Base-by-base conservation (phyloP, 2,113 vertebrate species). In the Hyla sarda region DNA sequence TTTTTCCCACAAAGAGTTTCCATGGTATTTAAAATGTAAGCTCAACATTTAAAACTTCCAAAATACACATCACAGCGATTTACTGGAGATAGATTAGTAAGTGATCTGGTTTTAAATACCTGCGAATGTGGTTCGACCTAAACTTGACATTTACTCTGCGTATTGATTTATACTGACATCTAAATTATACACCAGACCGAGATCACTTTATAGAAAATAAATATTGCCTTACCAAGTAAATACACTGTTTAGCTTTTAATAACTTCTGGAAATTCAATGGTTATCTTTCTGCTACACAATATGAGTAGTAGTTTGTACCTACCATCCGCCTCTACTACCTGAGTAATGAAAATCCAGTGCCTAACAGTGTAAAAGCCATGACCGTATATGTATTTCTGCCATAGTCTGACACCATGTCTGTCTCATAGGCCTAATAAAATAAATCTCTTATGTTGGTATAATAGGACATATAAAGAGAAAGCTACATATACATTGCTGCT, bases 161-260 rank as follows among this genome's bases (percentile, higher is more conserved):
- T 50, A 82, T 71, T 71, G 80, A 69, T 67, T 67, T 69, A n/a
- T n/a, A 69, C 60, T 52, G 45, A 69, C 80, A 45, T 82, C 58
- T 62, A 65, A 82, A 67, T 47, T 71, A 69, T 82, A 71, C 45
- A 45, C 80, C 60, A 71, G 71, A 52, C 62, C 30, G 21, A 50
- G 62, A 69, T 47, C 28, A 48, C 19, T 82, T 17, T 82, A 82
- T 30, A 71, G 28, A 50, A 5, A 69, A 34, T 19, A 82, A 71
- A 52, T 69, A 28, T 32, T 8, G 28, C 17, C 19, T 52, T 14
- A 71, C 45, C 60, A 62, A 25, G 54, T n/a, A 79, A 13, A 45
- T 37, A 54, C 30, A 60, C 28, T 21, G 3, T 19, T 56, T 9
- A 79, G 73, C 73, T 30, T 32, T 52, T n/a, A 28, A 37, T 30